Base-by-base conservation (phyloP, 2,797 vertebrate genomes). In the Notolabrus celidotus region DNA sequence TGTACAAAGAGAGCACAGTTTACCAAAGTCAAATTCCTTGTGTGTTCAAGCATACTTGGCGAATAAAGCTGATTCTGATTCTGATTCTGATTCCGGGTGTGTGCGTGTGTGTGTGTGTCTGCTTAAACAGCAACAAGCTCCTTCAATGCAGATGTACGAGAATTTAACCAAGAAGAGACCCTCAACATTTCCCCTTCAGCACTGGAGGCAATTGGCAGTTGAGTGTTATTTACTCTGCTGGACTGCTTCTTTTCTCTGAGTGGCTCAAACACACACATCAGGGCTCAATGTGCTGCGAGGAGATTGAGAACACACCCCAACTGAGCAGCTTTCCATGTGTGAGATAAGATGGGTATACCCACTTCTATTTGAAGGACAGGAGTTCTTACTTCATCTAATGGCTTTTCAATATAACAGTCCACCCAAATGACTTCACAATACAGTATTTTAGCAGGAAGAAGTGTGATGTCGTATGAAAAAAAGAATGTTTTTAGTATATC, bases 281-380 rank as follows among this genome's bases (percentile, higher is more conserved):
- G 31, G 65, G 27, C 75, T 89, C 90, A 92, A 91, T 92, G 88
- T 95, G 93, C 82, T 87, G 60, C 29, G 80, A 83, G 78, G 84
- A 91, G 94, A 95, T 95, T 94, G 91, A 85, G 89, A 89, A 92
- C 93, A 94, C 94, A 71, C 93, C 94, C 92, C 79, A 80, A 81
- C 78, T n/a, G 56, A 87, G 83, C 57, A 54, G 77, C 65, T 77
- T 70, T 74, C 82, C 74, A 33, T 72, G 61, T 71, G 66, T 56
- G 41, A 86, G 93, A 95, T 94, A 94, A 95, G 88, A 86, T 42
- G 79, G 63, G 52, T 74, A 72, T 80, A 83, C 66, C 81, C 54
- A 55, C 63, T n/a, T 51, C 74, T 59, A 29, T 5, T 17, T 33
- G 6, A 2, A 62, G 54, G 57, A 74, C 79, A 71, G 34, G 69